Evolutionary conservation across 2,888 invertebrate species (phyloP).

Genomic region (Agrenia bidenticulata): DNA sequence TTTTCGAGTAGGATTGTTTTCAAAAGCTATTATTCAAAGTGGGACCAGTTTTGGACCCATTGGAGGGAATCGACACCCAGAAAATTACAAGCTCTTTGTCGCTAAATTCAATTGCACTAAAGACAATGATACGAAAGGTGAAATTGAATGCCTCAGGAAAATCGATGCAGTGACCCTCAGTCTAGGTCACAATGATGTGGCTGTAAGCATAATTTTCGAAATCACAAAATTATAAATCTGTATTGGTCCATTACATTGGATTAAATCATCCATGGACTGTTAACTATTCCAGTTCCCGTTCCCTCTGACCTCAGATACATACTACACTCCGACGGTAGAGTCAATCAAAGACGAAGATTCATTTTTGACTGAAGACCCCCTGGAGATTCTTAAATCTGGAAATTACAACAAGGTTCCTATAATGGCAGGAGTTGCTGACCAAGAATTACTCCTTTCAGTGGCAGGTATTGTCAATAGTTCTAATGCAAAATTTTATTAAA

Average conservation of each 20-base stretch:
- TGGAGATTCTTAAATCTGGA: conserved; percentile 33
- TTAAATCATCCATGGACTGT: too few species aligned
- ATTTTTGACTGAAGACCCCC: conserved; percentile 45
- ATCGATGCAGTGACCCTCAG: conserved; percentile 3
- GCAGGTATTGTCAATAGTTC: conserved; percentile 27
- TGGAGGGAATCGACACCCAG: conserved; percentile 33
- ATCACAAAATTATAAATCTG: too few species aligned
- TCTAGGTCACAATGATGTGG: background rate
- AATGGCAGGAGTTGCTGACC: conserved; percentile 38
- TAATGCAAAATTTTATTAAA: too few species aligned
- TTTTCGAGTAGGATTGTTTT: conserved; percentile 37
- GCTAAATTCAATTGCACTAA: conserved; percentile 40
- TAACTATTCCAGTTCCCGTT: too few species aligned
- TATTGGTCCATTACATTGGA: too few species aligned
- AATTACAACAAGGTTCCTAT: conserved; percentile 37
- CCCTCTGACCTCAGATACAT: background rate
- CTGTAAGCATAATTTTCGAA: background rate
- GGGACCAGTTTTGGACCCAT: conserved; percentile 45
- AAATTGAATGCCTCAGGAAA: conserved; percentile 24
- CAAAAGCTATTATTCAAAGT: conserved; percentile 35
- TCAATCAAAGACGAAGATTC: conserved; percentile 34
- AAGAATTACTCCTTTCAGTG: conserved; percentile 41
- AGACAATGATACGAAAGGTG: conserved; percentile 17
- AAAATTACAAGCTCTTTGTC: conserved; percentile 30
- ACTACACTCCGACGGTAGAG: conserved; percentile 43